phyloP scores from a whole-genome alignment of 2,888 invertebrate species.

The Pimpla rufipes region DNA sequence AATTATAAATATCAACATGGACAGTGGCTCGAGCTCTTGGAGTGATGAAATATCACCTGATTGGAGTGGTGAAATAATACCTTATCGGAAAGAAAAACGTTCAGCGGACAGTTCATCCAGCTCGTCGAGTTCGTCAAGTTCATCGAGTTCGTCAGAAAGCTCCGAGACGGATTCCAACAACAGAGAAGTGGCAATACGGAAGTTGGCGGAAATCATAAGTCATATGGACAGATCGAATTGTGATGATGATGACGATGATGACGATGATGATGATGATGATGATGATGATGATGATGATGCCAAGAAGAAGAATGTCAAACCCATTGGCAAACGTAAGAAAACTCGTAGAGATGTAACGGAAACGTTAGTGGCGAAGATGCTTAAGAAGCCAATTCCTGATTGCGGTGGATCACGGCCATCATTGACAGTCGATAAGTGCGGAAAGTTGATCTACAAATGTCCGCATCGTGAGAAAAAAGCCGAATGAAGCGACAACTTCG shows the following conservation, averaged over 20 bases:
- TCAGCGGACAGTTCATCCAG: background rate
- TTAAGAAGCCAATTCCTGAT: background rate
- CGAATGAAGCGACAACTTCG: background rate
- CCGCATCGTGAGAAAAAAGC: background rate
- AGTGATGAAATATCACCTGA: background rate
- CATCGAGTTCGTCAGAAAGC: background rate
- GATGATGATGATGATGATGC: background rate
- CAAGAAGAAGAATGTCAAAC: background rate
- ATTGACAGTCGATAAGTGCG: slow-evolving; percentile 9
- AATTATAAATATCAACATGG: background rate
- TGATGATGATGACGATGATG: no score
- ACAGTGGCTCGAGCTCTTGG: background rate
- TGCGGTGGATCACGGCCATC: background rate
- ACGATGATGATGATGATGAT: no score
- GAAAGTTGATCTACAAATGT: background rate
- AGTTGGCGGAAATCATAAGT: background rate
- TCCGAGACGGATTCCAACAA: background rate
- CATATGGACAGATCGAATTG: background rate
- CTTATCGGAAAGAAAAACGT: background rate
- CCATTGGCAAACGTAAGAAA: background rate
- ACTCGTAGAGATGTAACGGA: background rate
- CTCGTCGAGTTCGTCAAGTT: background rate
- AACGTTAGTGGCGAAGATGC: background rate
- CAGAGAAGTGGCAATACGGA: background rate
- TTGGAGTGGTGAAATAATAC: background rate